Evolutionary conservation across 1,140 invertebrate genomes (phyloP), one percentile per base, ranked within the genome.

Genomic region (Eumaeus atala): DNA sequence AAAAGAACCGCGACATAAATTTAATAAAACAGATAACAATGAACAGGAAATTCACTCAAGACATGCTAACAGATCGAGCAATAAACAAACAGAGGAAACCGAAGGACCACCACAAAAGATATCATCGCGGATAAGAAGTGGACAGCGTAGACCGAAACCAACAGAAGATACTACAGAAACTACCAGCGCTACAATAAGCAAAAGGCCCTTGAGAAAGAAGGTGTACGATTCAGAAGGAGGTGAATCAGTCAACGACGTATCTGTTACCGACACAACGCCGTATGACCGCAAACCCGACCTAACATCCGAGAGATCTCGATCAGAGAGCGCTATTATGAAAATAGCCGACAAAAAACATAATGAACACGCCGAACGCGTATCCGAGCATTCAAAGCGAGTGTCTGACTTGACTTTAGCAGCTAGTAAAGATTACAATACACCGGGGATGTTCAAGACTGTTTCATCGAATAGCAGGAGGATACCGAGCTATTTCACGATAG

Each of bases 401-500:
- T 90, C 90, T 35, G 90, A 91, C 67, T 71, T 91, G 52, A 91
- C 90, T 0, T 59, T 88, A 50, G 90, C 90, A 1, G 86, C 88
- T 3, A 89, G 90, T 55, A 90, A 89, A 59, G 89, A 90, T 49
- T 91, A 90, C 61, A 89, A 89, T 51, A 89, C 84, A 18, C 88
- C 89, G 0, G 89, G 89, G 9, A 72, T 89, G 68, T 90, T 90
- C 61, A 90, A 90, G 71, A 82, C 85, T 0, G 73, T 88, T 17
- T 74, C 85, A 17, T 72, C 85, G 0, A 87, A 78, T 28, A 84
- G 89, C 52, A 87, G 89, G 62, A 74, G 89, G 57, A 87, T 90
- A 72, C 90, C 90, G 3, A 90, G 87, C 67, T 90, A 90, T 58
- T 91, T 91, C 61, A 91, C 90, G 0, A 88, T 91, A 75, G 88